Evolutionary conservation across 2,888 invertebrate species (phyloP).

Genomic region (Dryomyza anilis): DNA sequence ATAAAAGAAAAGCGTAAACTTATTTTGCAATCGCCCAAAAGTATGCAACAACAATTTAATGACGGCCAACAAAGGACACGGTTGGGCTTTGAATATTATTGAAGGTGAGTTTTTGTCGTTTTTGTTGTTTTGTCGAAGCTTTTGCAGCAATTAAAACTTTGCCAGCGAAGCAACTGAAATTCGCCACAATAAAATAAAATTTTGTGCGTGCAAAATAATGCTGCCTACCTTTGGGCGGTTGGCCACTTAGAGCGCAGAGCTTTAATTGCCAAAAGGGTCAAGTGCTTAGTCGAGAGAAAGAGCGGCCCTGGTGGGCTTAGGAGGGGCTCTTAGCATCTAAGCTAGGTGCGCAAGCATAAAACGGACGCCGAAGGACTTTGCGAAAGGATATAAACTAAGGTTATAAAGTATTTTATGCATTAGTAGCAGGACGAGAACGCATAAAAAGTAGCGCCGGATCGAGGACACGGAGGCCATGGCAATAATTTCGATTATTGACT

Average conservation of each 20-base stretch:
- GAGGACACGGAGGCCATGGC: background rate
- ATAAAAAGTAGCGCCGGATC: background rate
- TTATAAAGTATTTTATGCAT: background rate
- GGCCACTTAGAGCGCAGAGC: background rate
- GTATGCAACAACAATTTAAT: background rate
- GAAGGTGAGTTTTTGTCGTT: background rate
- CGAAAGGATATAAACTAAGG: background rate
- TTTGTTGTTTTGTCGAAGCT: background rate
- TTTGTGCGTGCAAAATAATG: background rate
- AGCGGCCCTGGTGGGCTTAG: too few species aligned
- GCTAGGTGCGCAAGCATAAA: background rate
- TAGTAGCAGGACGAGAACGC: background rate
- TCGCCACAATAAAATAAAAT: background rate
- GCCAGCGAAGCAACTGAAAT: too few species aligned
- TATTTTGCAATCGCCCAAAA: background rate
- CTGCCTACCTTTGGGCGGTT: background rate
- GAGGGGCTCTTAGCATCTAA: too few species aligned
- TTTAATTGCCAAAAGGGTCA: background rate
- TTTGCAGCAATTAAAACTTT: background rate
- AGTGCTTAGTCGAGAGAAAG: too few species aligned
- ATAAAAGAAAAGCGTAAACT: background rate
- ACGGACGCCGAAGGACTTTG: background rate
- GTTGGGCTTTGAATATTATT: too few species aligned
- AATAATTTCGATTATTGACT: constrained; percentile 25
- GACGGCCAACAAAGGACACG: too few species aligned